These are phyloP conservation scores for Ectropis crepuscularia DNA, from an alignment of 2,888 invertebrate genomes.

Conservation along the genomic window DNA sequence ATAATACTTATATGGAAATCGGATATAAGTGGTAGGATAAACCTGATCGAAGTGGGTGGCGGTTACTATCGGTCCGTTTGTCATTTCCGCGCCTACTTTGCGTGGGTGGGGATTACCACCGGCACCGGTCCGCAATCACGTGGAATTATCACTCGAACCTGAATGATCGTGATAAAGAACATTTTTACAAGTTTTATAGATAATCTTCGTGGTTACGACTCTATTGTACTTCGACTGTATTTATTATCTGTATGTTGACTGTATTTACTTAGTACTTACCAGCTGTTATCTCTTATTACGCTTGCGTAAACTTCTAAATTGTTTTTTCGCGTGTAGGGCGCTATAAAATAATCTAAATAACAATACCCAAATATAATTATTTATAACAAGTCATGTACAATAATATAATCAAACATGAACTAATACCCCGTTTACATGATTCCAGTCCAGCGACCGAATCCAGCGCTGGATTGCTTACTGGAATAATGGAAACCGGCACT, in stretches of 20 bases:
- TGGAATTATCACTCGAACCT: constrained; percentile 18
- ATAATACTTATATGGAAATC: background rate
- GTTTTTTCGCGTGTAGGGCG: too few species aligned
- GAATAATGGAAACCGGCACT: too few species aligned
- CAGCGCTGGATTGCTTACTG: too few species aligned
- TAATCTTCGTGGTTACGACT: constrained; percentile 9
- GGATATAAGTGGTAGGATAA: constrained; percentile 12
- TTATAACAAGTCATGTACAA: too few species aligned
- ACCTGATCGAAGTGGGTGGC: constrained; percentile 17
- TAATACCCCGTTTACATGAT: too few species aligned
- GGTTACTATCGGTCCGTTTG: constrained; percentile 1
- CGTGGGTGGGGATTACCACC: constrained; percentile 20
- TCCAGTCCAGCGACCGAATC: too few species aligned
- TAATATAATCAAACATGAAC: too few species aligned
- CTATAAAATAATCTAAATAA: too few species aligned
- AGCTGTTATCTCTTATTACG: too few species aligned
- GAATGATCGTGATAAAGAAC: constrained; percentile 13
- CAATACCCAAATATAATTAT: too few species aligned
- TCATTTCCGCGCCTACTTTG: constrained; percentile 18
- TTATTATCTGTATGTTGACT: background rate
- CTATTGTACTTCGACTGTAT: background rate
- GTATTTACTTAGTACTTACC: background rate
- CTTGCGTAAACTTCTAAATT: background rate
- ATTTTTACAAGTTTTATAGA: constrained; percentile 7
- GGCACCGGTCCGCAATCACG: constrained; percentile 20